Evolutionary conservation across 2,113 vertebrate species (phyloP).

Genomic region (Acrocephalus kingi): DNA sequence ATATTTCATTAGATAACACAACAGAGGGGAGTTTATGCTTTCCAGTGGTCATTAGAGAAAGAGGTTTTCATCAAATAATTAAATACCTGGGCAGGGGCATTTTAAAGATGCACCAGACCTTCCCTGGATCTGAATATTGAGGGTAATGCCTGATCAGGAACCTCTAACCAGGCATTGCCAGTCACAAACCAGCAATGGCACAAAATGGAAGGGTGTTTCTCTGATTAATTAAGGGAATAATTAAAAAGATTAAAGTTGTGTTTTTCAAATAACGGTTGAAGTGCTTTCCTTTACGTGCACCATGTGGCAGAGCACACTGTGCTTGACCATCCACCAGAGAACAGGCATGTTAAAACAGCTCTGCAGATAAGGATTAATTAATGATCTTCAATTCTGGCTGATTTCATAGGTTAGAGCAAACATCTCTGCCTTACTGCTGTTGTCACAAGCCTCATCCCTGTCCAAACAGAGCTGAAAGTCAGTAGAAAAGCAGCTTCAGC

Average conservation of each 20-base stretch:
- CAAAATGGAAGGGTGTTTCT: not conserved
- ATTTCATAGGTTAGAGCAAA: conserved; percentile 8
- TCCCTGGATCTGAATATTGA: not conserved
- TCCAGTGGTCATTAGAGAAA: not conserved
- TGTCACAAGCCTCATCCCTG: conserved; percentile 13
- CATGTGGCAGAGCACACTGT: not conserved
- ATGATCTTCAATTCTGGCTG: not conserved
- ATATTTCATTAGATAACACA: not conserved
- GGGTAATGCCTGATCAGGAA: not conserved
- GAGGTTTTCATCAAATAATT: not conserved
- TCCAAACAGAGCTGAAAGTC: not conserved
- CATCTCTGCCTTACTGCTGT: not conserved
- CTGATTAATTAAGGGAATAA: conserved; percentile 10
- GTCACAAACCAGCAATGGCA: not conserved
- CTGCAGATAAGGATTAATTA: not conserved
- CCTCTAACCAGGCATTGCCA: not conserved
- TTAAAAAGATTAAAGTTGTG: not conserved
- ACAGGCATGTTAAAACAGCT: not conserved
- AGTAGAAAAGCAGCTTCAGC: not conserved
- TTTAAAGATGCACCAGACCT: not conserved
- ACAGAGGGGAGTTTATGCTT: not conserved
- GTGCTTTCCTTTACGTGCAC: not conserved
- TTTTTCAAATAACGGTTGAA: not conserved
- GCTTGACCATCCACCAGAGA: not conserved
- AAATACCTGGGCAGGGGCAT: not conserved